These are phyloP conservation scores for Apamea monoglypha DNA, from an alignment of 2,888 invertebrate species.

Conservation along the genomic window DNA sequence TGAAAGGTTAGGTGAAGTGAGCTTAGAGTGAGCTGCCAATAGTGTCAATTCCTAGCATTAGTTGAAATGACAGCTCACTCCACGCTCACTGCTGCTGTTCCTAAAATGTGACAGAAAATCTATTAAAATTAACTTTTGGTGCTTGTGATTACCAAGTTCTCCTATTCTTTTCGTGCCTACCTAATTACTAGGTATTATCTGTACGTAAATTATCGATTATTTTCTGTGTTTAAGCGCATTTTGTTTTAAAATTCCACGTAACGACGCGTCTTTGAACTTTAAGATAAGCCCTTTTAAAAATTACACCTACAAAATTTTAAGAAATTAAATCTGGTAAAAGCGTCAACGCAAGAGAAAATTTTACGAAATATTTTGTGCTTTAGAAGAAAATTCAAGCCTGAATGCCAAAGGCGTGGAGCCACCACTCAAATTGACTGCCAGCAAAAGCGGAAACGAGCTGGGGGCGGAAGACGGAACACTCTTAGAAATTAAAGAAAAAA, in stretches of 20 bases:
- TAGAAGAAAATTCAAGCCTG: constrained; percentile 48
- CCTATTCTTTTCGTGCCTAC: neutral
- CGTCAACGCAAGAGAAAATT: constrained; percentile 30
- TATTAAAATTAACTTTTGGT: neutral
- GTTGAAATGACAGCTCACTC: too few relatives aligned
- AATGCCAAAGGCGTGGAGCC: constrained; percentile 46
- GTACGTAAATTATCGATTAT: neutral
- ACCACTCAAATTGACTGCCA: constrained; percentile 66
- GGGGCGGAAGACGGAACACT: constrained; percentile 52
- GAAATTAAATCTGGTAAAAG: constrained; percentile 10
- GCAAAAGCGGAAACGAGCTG: constrained; percentile 68
- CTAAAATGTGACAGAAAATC: neutral
- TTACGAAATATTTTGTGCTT: constrained; percentile 30
- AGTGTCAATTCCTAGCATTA: too few relatives aligned
- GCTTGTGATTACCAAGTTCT: neutral
- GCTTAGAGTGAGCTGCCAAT: too few relatives aligned
- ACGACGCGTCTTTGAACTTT: neutral
- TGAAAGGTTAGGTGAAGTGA: too few relatives aligned
- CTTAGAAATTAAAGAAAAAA: constrained; percentile 62
- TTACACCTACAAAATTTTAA: neutral
- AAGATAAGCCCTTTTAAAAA: neutral
- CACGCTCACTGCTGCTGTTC: too few relatives aligned
- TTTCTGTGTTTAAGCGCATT: neutral
- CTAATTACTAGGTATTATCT: neutral
- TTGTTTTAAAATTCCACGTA: neutral